These are phyloP conservation scores for Ctenopoma multispine DNA, from an alignment of 2,797 vertebrate genomes.

Conservation along the genomic window DNA sequence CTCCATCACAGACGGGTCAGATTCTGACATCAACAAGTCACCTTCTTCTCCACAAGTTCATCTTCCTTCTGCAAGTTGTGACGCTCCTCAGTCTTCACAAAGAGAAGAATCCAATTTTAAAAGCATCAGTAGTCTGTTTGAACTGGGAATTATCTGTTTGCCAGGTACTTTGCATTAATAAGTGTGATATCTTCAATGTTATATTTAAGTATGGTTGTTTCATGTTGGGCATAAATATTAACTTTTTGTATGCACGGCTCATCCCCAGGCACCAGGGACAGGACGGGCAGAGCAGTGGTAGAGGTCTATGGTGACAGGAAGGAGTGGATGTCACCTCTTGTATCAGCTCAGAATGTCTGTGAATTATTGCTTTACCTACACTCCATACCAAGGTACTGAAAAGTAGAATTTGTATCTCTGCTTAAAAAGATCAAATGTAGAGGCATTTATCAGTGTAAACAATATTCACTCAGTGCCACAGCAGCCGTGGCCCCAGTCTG, in stretches of 20 bases:
- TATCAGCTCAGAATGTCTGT: slow-evolving; percentile 82
- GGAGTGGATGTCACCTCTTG: slow-evolving; percentile 82
- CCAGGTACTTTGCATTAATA: slow-evolving; percentile 83
- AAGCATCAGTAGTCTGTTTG: slow-evolving; percentile 79
- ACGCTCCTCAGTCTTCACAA: slow-evolving; percentile 37
- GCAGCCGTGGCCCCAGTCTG: not conserved
- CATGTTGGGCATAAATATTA: not conserved
- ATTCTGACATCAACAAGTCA: slow-evolving; percentile 53
- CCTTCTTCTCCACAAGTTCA: slow-evolving; percentile 36
- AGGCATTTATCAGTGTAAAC: not conserved
- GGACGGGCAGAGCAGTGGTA: slow-evolving; percentile 88
- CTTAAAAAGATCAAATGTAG: not conserved
- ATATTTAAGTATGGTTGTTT: not conserved
- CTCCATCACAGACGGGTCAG: slow-evolving; percentile 45
- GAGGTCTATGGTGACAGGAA: slow-evolving; percentile 85
- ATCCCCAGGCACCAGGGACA: slow-evolving; percentile 89
- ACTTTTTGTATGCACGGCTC: slow-evolving; percentile 4
- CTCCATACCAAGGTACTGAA: slow-evolving; percentile 88
- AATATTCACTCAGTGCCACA: not conserved
- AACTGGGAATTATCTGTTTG: slow-evolving; percentile 87
- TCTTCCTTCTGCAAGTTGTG: slow-evolving; percentile 29
- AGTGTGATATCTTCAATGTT: not conserved
- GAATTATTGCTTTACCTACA: slow-evolving; percentile 87
- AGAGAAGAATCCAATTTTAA: slow-evolving; percentile 60
- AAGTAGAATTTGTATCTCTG: not conserved